Conservation (phyloP, 2,888 invertebrate genomes). For the Rotaria magnacalcarata region DNA sequence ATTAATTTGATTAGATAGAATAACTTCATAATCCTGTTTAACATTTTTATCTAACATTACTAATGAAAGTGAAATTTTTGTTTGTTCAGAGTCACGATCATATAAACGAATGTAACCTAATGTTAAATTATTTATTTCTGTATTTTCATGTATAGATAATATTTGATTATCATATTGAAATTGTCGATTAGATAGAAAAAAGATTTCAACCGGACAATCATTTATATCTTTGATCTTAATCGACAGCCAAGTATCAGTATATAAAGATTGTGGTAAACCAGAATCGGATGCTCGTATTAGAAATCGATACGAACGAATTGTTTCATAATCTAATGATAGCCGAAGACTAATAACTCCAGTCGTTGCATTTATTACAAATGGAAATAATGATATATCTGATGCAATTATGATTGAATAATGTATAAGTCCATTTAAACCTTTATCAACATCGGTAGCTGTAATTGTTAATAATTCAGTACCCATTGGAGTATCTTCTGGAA, state of each 20-base stretch:
- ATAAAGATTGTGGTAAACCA: background rate
- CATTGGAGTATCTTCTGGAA: constrained; percentile 6
- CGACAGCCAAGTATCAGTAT: background rate
- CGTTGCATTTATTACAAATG: background rate
- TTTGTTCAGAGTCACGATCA: constrained; percentile 23
- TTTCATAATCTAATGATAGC: constrained; percentile 10
- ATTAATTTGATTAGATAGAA: background rate
- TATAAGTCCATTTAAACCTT: constrained; percentile 31
- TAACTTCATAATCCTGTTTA: background rate
- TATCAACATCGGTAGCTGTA: background rate
- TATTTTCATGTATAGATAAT: background rate
- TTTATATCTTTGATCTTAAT: background rate
- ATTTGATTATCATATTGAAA: constrained; percentile 8
- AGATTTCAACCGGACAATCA: constrained; percentile 14
- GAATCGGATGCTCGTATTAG: constrained; percentile 7
- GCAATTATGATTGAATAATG: background rate
- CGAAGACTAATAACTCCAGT: background rate
- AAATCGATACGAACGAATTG: background rate
- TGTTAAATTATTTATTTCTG: background rate
- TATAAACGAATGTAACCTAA: background rate
- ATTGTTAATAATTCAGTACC: constrained; percentile 15
- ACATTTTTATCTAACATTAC: background rate
- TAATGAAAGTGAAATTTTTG: background rate
- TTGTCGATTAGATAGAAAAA: background rate
- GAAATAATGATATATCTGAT: background rate